Evolutionary conservation across 1,140 invertebrate genomes (phyloP).

Genomic region (Aporrectodea caliginosa): DNA sequence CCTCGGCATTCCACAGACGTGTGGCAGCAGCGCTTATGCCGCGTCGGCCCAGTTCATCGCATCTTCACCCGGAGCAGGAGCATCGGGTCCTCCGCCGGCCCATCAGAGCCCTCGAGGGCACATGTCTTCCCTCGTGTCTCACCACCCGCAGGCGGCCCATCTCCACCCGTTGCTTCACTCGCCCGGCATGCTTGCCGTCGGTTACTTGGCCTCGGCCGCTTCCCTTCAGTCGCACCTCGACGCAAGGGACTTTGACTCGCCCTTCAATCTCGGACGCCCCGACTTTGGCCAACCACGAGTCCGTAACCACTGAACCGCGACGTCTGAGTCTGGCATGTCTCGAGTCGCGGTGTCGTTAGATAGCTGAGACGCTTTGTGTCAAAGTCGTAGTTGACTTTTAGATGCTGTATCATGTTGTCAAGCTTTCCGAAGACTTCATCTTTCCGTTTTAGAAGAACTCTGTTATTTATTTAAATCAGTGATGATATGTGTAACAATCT

Average conservation of each 20-base stretch:
- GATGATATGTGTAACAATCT: too few relatives aligned
- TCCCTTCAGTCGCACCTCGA: slow-evolving; percentile 32
- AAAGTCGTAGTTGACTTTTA: not conserved
- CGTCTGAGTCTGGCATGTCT: not conserved
- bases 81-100: slow-evolving; percentile 65
- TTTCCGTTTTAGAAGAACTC: too few relatives aligned
- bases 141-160: slow-evolving; percentile 78
- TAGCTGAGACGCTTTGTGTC: not conserved
- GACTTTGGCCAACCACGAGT: not conserved
- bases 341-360: not conserved
- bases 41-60: not conserved
- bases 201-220: slow-evolving; percentile 51
- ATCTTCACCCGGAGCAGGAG: not conserved
- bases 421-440: too few relatives aligned
- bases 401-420: not conserved
- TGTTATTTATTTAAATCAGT: too few relatives aligned
- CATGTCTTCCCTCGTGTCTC: slow-evolving; percentile 66
- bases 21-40: not conserved
- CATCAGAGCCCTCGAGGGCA: slow-evolving; percentile 78
- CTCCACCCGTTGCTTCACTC: slow-evolving; percentile 62
- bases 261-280: not conserved
- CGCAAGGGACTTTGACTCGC: not conserved
- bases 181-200: slow-evolving; percentile 48
- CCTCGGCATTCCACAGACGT: not conserved
- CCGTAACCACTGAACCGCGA: not conserved